Evolutionary conservation across 2,888 invertebrate species (phyloP).

Genomic region (Ptychoptera albimana): DNA sequence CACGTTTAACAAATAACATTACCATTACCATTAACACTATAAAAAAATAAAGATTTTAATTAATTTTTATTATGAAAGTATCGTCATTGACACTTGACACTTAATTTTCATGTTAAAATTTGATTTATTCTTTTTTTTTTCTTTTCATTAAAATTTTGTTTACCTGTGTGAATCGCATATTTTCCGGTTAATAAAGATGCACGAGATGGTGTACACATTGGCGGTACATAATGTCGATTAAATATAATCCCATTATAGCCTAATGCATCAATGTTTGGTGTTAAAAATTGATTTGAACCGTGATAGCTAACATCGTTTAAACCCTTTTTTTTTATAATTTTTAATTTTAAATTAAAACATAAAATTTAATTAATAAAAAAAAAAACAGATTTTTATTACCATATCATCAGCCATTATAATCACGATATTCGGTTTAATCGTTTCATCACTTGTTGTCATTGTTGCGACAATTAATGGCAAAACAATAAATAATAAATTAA

Average conservation of each 20-base stretch:
- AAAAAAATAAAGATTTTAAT: too few species aligned
- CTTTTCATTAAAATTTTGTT: too few species aligned
- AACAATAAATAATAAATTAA: too few species aligned
- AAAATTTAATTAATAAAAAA: not conserved
- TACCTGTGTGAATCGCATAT: constrained; percentile 68
- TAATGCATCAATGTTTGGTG: constrained; percentile 78
- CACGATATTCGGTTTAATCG: constrained; percentile 45
- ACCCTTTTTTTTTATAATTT: constrained; percentile 42
- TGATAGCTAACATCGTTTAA: constrained; percentile 88
- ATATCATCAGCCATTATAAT: constrained; percentile 71
- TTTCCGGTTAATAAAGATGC: constrained; percentile 69
- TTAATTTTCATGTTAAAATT: too few species aligned
- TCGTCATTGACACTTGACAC: too few species aligned
- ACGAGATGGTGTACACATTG: constrained; percentile 74
- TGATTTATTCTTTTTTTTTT: too few species aligned
- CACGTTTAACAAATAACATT: too few species aligned
- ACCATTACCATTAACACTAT: too few species aligned
- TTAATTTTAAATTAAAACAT: not conserved
- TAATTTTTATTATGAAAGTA: too few species aligned
- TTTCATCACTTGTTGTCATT: not conserved
- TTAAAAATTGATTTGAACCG: constrained; percentile 72
- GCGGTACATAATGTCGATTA: constrained; percentile 63
- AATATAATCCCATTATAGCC: constrained; percentile 73
- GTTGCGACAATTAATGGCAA: too few species aligned
- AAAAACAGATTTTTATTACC: constrained; percentile 31